phyloP scores from a whole-genome alignment of 2,797 vertebrate genomes.

The Calcarius lapponicus region DNA sequence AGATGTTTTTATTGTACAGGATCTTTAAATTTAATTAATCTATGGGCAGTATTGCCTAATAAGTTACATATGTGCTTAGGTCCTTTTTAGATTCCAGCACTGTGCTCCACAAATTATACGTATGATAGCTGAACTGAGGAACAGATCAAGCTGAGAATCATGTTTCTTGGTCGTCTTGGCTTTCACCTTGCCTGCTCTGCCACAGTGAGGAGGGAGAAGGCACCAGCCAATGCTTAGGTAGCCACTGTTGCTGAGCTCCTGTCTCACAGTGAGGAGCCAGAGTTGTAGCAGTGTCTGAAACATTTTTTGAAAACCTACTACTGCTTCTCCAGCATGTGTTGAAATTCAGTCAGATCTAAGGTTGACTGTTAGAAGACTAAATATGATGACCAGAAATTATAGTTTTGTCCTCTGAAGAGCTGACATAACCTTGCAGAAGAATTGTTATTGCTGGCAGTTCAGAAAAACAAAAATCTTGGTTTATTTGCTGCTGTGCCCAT shows the following conservation, averaged over 20 bases:
- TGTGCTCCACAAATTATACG: neutral
- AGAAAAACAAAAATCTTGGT: neutral
- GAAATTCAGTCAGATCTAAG: neutral
- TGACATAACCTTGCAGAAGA: neutral
- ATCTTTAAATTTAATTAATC: neutral
- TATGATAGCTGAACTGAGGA: neutral
- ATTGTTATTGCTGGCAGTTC: neutral
- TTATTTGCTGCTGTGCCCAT: neutral
- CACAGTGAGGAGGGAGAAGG: neutral
- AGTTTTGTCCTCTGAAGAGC: neutral
- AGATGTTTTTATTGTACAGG: neutral
- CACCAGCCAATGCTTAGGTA: neutral
- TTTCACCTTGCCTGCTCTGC: neutral
- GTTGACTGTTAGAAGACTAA: neutral
- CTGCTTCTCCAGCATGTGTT: neutral
- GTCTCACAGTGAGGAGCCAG: neutral
- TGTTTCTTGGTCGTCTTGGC: neutral
- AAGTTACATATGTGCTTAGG: fast-evolving
- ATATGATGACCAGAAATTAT: neutral
- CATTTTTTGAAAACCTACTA: neutral
- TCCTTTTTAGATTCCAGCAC: neutral
- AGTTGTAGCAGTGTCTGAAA: neutral
- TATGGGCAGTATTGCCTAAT: neutral
- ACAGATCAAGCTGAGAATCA: neutral
- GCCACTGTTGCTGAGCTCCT: neutral